Evolutionary conservation across 1,140 invertebrate genomes (phyloP), one percentile per base, ranked within the genome.

Genomic region (Macrobrachium nipponense): DNA sequence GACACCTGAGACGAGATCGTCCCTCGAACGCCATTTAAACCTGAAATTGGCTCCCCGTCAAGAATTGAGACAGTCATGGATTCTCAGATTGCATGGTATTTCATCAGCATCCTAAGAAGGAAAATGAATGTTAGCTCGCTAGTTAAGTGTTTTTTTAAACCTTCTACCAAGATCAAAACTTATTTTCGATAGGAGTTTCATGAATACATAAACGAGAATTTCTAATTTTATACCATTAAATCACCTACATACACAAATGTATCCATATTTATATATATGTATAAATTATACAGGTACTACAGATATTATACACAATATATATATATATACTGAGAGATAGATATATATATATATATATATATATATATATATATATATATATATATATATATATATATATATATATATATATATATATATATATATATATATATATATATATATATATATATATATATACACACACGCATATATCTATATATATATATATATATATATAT

Each of bases 401-500:
- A n/a, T 68, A 18, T 68, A 68, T 68, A 68, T 68, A 68, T n/a
- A 18, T n/a, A 68, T 68, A n/a, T 68, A 68, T 68, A 68, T 68
- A 68, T 68, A 68, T 68, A 68, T 68, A 68, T 68, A 68, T n/a
- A n/a, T 68, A 68, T 68, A 68, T 68, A 68, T 68, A 68, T 20
- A 68, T 68, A 68, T 68, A 68, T 68, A 68, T 20, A 68, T 68
- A 68, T 20, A 68, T 68, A 68, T 20, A 68, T 68, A 20, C 23
- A 68, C 8, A 68, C n/a, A 68, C 4, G 36, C 23, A 68, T 68
- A 68, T 68, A 68, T 68, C 14, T 68, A 68, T 68, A 68, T 68
- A 68, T 68, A 68, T 68, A 68, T 68, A 68, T 68, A 20, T 68
- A 68, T 68, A 68, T 68, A 68, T 68, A 68, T 68, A 68, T 68